phyloP scores from a whole-genome alignment of 35 echinoderm and acorn worm species.

The Nesometra sesokonis region DNA sequence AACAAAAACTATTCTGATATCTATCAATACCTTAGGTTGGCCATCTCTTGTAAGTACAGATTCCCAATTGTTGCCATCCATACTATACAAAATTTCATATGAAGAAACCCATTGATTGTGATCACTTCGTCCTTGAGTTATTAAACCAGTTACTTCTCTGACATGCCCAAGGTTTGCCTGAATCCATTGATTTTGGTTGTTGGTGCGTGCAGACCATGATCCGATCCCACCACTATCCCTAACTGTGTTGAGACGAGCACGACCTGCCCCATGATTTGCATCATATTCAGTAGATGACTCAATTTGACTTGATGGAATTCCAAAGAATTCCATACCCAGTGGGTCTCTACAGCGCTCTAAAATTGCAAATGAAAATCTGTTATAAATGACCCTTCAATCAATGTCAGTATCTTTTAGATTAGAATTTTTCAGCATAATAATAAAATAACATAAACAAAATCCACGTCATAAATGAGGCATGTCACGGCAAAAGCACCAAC shows the following conservation, averaged over 20 bases:
- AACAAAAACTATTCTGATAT: too few relatives aligned
- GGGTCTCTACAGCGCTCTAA: not conserved
- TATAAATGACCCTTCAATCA: too few relatives aligned
- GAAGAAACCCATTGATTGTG: slow-evolving; percentile 1
- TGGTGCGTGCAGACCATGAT: not conserved
- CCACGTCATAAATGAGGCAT: too few relatives aligned
- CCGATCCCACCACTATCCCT: not conserved
- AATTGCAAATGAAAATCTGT: not conserved
- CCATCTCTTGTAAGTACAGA: not conserved
- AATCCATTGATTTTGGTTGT: slow-evolving; percentile 6
- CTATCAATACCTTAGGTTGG: not conserved
- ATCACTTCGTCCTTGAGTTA: slow-evolving; percentile 11
- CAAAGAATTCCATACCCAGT: not conserved
- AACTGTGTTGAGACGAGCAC: not conserved
- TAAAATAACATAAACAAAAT: too few relatives aligned
- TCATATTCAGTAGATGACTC: not conserved
- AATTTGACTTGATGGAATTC: not conserved
- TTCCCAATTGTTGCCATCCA: slow-evolving; percentile 2
- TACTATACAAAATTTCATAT: not conserved
- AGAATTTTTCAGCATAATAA: too few relatives aligned
- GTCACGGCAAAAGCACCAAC: too few relatives aligned
- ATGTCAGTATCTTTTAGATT: too few relatives aligned
- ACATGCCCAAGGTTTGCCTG: not conserved
- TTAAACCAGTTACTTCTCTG: not conserved
- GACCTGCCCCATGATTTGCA: not conserved